Base-by-base conservation (phyloP, 1,140 invertebrate genomes). In the Drosophila nannoptera region DNA sequence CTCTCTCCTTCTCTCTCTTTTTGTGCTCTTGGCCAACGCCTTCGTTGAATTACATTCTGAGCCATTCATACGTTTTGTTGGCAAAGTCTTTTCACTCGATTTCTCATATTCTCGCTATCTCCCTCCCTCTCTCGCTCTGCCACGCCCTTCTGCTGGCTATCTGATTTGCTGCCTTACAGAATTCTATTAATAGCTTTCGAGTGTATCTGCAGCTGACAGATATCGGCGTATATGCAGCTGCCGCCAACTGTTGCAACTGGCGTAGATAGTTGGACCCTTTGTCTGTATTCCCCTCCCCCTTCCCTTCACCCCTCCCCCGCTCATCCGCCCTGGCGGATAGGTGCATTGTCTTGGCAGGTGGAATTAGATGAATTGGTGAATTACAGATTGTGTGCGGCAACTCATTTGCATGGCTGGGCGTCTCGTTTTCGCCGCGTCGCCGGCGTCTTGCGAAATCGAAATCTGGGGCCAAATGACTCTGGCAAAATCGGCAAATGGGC, bases 401-500 rank as follows among this genome's bases (percentile, higher is more conserved):
- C 70, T 73, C 65, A 73, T 73, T 73, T 73, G 70, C 70, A 73
- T 73, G 45, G 59, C 70, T 63, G 52, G 52, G 53, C 73, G 60
- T 56, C 73, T 68, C 43, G 75, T 14, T 2, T 81, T 80, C 72
- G 68, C 68, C 22, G 1, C 22, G 22, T 22, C 22, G 22, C 22
- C 22, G 22, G 22, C 22, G 75, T 59, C 64, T 54, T 22, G 59
- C 35, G 66, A 64, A 70, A 55, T 35, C 36, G 22, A 40, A 31
- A 55, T 16, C 49, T 52, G n/a, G 12, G 14, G 49, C 49, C 49
- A 58, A 58, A 58, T 45, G 60, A 22, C 56, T 60, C 65, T 75
- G 58, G 77, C 77, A 80, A 76, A 67, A 55, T 53, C 68, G 72
- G 54, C 61, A 61, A 76, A 86, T 86, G 81, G 81, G 81, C 81